Conservation (phyloP, 2,888 invertebrate genomes). For the Dicycla oo region DNA sequence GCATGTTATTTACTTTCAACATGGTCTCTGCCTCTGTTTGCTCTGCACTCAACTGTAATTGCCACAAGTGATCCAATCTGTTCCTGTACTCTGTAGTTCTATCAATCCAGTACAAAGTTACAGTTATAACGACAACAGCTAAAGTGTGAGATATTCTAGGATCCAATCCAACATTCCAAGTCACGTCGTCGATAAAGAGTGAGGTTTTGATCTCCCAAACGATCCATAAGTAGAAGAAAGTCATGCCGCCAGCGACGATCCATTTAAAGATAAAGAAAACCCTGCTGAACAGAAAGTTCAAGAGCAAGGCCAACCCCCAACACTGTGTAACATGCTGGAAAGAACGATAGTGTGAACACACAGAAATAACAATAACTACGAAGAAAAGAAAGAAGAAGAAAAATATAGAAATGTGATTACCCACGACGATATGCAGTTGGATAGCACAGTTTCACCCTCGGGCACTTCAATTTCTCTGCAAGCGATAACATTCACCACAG, state of each 20-base stretch:
- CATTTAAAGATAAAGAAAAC: slow-evolving; percentile 96
- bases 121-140: slow-evolving; percentile 93
- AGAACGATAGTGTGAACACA: slow-evolving; percentile 47
- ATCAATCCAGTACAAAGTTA: slow-evolving; percentile 96
- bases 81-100: slow-evolving; percentile 97
- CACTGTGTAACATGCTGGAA: slow-evolving; percentile 94
- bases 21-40: slow-evolving; percentile 96
- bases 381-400: not conserved
- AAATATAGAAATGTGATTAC: slow-evolving; percentile 75
- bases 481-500: slow-evolving; percentile 92
- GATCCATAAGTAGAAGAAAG: slow-evolving; percentile 92
- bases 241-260: slow-evolving; percentile 92
- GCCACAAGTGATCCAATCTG: slow-evolving; percentile 95
- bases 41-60: slow-evolving; percentile 93
- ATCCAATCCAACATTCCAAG: slow-evolving; percentile 93
- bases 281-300: slow-evolving; percentile 95
- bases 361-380: not conserved
- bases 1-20: slow-evolving; percentile 96
- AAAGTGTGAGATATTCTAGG: slow-evolving; percentile 93
- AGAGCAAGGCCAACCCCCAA: slow-evolving; percentile 91
- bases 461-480: slow-evolving; percentile 77
- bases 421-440: slow-evolving; percentile 89
- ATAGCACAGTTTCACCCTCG: slow-evolving; percentile 73
- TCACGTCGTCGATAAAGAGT: slow-evolving; percentile 90
- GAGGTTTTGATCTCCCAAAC: slow-evolving; percentile 92